phyloP scores from a whole-genome alignment of 2,797 vertebrate genomes.

The Aldrovandia affinis region DNA sequence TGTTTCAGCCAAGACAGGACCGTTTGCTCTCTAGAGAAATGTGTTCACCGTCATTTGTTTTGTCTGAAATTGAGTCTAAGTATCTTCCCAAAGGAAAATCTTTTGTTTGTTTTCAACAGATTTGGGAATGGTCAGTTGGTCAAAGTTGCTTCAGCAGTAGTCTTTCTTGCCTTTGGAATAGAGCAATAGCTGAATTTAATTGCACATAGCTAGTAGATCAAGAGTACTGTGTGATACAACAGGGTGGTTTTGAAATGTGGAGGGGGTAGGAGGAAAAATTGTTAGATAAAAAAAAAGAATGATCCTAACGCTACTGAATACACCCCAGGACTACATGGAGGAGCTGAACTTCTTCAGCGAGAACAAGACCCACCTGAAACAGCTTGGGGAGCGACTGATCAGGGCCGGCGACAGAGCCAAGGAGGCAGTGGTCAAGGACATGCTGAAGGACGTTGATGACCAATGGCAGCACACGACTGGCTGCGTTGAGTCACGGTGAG shows the following conservation, averaged over 20 bases:
- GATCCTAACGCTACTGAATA: not conserved
- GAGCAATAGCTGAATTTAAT: not conserved
- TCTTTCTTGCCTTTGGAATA: not conserved
- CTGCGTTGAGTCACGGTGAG: slow-evolving; percentile 90
- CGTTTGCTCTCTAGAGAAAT: not conserved
- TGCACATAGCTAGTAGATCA: not conserved
- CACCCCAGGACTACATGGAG: slow-evolving; percentile 90
- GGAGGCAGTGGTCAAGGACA: slow-evolving; percentile 81
- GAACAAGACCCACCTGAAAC: slow-evolving; percentile 88
- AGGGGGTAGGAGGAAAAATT: too few relatives aligned
- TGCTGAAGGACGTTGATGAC: slow-evolving; percentile 84
- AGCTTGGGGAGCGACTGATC: slow-evolving; percentile 88
- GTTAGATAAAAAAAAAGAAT: not conserved
- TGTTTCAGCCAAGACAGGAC: not conserved
- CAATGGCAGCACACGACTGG: slow-evolving; percentile 91
- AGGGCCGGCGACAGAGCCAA: slow-evolving; percentile 79
- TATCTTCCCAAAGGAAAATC: not conserved
- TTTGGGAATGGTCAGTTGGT: not conserved
- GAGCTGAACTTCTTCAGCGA: slow-evolving; percentile 93
- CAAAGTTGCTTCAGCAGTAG: not conserved
- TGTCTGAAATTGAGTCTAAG: not conserved
- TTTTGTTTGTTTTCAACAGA: not conserved
- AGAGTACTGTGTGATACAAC: not conserved
- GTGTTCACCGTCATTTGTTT: not conserved
- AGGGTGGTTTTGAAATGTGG: not conserved